Evolutionary conservation across 2,888 invertebrate species (phyloP).

Genomic region (Scaeva pyrastri): DNA sequence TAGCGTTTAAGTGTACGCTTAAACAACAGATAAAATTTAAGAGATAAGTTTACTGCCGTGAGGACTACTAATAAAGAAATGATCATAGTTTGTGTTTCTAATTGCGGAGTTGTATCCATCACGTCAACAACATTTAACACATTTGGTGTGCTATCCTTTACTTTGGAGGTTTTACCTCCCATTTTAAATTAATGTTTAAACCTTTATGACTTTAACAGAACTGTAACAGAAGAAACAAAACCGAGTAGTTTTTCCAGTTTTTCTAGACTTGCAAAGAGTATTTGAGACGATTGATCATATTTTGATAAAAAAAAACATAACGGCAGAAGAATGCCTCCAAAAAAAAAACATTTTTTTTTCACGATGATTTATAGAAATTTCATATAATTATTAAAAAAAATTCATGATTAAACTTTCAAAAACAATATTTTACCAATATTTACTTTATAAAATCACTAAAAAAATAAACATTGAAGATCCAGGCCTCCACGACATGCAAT

Average conservation of each 20-base stretch:
- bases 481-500: too few relatives aligned
- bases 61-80: background rate
- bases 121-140: slow-evolving; percentile 4
- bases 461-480: too few relatives aligned
- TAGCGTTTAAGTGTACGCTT: slow-evolving; percentile 6
- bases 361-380: too few relatives aligned
- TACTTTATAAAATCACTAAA: too few relatives aligned
- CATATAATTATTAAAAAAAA: too few relatives aligned
- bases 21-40: slow-evolving; percentile 1
- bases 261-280: slow-evolving; percentile 6
- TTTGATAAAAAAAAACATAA: slow-evolving; percentile 10
- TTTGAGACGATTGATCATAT: slow-evolving; percentile 12
- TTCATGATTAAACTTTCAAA: too few relatives aligned
- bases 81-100: background rate
- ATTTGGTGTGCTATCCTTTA: slow-evolving; percentile 9
- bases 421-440: too few relatives aligned
- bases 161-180: slow-evolving; percentile 7
- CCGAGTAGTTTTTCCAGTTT: slow-evolving; percentile 1
- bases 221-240: background rate
- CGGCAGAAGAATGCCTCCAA: too few relatives aligned
- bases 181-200: slow-evolving; percentile 11
- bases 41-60: background rate
- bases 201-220: background rate
- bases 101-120: slow-evolving; percentile 1
- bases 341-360: too few relatives aligned